phyloP scores from a whole-genome alignment of 2,113 vertebrate species.

The Corythornis cristatus region DNA sequence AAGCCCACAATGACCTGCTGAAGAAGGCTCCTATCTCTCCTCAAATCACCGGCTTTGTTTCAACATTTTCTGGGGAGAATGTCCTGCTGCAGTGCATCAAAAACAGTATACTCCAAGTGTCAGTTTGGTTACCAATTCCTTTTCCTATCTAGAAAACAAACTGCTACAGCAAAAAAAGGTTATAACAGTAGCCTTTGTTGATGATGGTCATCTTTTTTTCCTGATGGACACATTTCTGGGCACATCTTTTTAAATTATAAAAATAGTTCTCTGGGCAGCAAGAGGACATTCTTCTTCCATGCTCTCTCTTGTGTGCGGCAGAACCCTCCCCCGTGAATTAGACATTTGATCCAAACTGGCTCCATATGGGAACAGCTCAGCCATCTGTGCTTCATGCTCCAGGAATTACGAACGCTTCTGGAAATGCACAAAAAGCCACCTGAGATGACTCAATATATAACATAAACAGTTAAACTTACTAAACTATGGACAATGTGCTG shows the following conservation, averaged over 20 bases:
- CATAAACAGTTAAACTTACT: background rate
- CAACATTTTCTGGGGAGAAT: background rate
- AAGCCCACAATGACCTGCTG: background rate
- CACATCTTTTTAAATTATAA: background rate
- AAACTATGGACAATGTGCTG: background rate
- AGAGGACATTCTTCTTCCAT: background rate
- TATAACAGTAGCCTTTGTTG: background rate
- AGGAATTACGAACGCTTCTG: constrained; percentile 13
- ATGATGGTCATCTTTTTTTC: background rate
- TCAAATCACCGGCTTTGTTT: background rate
- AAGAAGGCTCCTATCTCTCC: background rate
- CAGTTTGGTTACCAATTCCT: background rate
- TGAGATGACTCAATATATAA: background rate
- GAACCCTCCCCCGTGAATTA: background rate
- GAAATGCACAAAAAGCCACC: constrained; percentile 9
- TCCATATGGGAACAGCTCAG: background rate
- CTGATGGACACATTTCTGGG: background rate
- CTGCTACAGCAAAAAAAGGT: background rate
- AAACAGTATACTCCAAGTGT: background rate
- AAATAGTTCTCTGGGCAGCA: background rate
- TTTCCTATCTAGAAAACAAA: background rate
- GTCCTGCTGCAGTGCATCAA: background rate
- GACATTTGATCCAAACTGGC: constrained; percentile 22
- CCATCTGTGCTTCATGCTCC: background rate
- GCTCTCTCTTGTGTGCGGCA: background rate